phyloP scores from a whole-genome alignment of 2,797 vertebrate species.

The Limosa lapponica region DNA sequence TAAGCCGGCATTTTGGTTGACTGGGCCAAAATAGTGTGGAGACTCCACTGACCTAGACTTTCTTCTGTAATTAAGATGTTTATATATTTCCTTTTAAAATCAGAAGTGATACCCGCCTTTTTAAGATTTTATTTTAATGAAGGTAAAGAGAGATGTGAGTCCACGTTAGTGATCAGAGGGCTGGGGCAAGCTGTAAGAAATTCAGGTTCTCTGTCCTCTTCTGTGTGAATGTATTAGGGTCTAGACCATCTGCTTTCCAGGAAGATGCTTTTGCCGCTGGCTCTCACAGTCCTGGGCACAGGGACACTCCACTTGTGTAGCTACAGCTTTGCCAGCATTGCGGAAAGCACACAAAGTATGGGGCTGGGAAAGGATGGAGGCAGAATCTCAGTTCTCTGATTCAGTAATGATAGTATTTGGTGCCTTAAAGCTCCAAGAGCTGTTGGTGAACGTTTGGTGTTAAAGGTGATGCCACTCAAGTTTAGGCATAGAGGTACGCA shows the following conservation, averaged over 20 bases:
- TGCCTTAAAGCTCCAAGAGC: not conserved
- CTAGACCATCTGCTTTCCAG: not conserved
- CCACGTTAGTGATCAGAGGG: not conserved
- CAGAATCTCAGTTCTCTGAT: not conserved
- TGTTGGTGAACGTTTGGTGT: not conserved
- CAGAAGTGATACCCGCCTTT: not conserved
- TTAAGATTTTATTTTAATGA: not conserved
- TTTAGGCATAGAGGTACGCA: not conserved
- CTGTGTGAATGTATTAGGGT: not conserved
- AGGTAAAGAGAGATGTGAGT: not conserved
- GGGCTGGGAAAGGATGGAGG: not conserved
- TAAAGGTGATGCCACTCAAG: rapidly evolving
- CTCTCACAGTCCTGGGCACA: not conserved
- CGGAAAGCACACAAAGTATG: not conserved
- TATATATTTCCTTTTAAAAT: not conserved
- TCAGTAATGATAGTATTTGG: not conserved
- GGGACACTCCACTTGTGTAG: not conserved
- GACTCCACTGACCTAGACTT: not conserved
- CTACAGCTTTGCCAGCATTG: not conserved
- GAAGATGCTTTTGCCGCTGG: not conserved
- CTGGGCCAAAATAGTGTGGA: not conserved
- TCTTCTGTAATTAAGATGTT: not conserved
- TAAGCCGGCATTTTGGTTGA: not conserved
- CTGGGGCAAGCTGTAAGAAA: not conserved
- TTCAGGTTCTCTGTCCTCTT: not conserved